A percentile compares a stretch with the other conserved stretches of the same genome.
Evolutionary conservation across 2,797 vertebrate genomes (phyloP).

Genomic region (Nannoperca obscura): DNA sequence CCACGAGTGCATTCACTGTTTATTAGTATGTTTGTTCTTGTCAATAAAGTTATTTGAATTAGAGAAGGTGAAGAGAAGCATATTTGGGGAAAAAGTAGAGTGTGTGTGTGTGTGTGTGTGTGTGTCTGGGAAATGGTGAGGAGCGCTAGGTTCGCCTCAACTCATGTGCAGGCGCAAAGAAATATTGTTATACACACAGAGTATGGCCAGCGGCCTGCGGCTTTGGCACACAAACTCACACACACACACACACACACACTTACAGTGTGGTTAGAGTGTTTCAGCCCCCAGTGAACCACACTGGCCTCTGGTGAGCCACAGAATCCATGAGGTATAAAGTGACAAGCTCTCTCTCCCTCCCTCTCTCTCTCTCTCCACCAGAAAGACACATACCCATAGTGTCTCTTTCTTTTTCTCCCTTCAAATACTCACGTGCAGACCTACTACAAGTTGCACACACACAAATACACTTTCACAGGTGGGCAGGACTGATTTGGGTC

Average conservation of each 20-base stretch:
- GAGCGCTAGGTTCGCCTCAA: background rate
- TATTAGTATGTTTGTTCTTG: no score
- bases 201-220: slow-evolving; percentile 47
- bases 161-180: slow-evolving; percentile 17
- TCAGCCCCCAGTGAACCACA: slow-evolving; percentile 82
- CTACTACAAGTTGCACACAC: background rate
- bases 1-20: no score
- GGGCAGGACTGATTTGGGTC: no score
- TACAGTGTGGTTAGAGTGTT: slow-evolving; percentile 81
- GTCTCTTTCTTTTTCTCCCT: background rate
- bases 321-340: slow-evolving; percentile 81
- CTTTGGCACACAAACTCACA: no score
- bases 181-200: slow-evolving; percentile 53
- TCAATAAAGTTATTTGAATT: no score
- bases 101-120: slow-evolving; percentile 8
- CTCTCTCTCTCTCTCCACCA: slow-evolving; percentile 4
- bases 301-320: slow-evolving; percentile 85
- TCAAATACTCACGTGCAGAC: background rate
- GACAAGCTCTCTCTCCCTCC: slow-evolving; percentile 53
- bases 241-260: slow-evolving; percentile 20
- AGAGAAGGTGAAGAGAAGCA: background rate
- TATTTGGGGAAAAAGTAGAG: background rate
- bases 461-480: no score
- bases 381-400: background rate
- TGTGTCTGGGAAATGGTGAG: background rate